A percentile compares a stretch with the other conserved stretches of the same genome.
Evolutionary conservation across 2,888 invertebrate genomes (phyloP).

Genomic region (Chrysina gloriosa): DNA sequence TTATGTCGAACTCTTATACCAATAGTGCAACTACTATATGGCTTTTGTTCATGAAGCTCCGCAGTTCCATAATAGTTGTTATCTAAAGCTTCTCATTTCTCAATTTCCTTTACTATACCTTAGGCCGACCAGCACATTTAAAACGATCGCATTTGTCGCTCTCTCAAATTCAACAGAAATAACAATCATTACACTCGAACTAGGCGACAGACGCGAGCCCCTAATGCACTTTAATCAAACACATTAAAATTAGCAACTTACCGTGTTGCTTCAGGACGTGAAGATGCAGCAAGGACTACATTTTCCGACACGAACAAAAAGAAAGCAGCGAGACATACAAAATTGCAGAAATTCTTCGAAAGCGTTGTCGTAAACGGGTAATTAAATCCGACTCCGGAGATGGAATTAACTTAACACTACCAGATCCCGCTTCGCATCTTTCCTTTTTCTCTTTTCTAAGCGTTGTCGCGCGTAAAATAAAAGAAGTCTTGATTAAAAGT

Average conservation of each 20-base stretch:
- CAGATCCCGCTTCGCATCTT: neutral
- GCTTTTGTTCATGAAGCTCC: too few relatives aligned
- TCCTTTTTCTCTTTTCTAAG: neutral
- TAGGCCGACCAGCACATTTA: too few relatives aligned
- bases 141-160: too few relatives aligned
- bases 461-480: neutral
- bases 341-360: neutral
- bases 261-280: neutral
- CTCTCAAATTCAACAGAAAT: too few relatives aligned
- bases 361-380: neutral
- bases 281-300: neutral
- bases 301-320: neutral
- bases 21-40: too few relatives aligned
- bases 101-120: too few relatives aligned
- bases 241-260: neutral
- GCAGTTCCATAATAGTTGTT: too few relatives aligned
- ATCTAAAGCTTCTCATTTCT: too few relatives aligned
- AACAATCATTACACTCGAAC: too few relatives aligned
- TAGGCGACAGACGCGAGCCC: too few relatives aligned
- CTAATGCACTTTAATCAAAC: neutral
- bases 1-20: too few relatives aligned
- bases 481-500: conserved; percentile 37
- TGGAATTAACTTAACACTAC: too few relatives aligned
- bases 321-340: neutral
- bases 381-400: neutral